phyloP scores from a whole-genome alignment of 2,113 vertebrate species.

The Neolamprologus longior region DNA sequence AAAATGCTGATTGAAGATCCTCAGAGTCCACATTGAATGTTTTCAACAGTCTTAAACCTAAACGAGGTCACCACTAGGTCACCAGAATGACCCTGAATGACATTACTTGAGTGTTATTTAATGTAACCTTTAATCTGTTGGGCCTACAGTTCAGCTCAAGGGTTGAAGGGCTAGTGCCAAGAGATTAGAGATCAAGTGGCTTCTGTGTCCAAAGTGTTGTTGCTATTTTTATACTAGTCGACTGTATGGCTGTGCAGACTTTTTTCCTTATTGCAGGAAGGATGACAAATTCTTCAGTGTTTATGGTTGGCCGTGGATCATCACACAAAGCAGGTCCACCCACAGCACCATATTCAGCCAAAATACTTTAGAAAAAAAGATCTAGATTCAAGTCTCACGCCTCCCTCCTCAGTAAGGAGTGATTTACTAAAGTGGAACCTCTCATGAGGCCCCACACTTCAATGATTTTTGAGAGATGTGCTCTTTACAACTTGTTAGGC shows the following conservation, averaged over 20 bases:
- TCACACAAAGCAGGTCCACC: background rate
- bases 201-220: background rate
- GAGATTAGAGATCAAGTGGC: slow-evolving; percentile 17
- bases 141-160: background rate
- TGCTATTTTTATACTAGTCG: background rate
- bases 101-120: background rate
- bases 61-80: background rate
- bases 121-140: background rate
- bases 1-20: background rate
- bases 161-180: background rate
- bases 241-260: background rate
- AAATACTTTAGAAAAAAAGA: background rate
- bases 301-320: background rate
- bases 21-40: background rate
- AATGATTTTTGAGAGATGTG: background rate
- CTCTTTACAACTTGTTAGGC: slow-evolving; percentile 21
- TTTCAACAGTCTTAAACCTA: background rate
- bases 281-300: background rate
- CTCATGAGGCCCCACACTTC: background rate
- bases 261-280: background rate
- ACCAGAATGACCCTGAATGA: background rate
- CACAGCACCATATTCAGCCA: background rate
- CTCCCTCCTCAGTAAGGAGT: background rate
- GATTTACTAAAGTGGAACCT: slow-evolving; percentile 12
- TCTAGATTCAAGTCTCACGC: background rate